Conservation (phyloP, 2,797 vertebrate species). For the Cirrhinus mrigala region DNA sequence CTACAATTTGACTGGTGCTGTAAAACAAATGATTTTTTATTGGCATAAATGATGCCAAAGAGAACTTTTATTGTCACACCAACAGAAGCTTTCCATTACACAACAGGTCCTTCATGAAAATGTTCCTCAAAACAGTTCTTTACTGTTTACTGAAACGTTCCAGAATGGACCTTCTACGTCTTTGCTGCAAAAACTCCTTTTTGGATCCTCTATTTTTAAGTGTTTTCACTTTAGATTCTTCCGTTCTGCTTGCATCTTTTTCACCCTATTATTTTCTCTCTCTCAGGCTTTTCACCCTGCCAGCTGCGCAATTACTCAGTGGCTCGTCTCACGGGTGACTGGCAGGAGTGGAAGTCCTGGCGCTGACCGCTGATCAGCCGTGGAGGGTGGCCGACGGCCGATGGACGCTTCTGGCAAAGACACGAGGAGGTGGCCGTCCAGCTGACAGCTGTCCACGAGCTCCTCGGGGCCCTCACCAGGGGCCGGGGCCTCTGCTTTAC, state of each 20-base stretch:
- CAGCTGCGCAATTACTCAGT: conserved; percentile 79
- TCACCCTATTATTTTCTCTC: conserved; percentile 6
- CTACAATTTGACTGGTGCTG: too few relatives aligned
- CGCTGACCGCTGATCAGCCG: conserved; percentile 60
- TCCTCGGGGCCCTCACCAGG: background rate
- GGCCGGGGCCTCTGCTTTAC: conserved; percentile 14
- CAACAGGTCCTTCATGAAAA: background rate
- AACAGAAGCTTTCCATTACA: background rate
- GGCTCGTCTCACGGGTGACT: conserved; percentile 78
- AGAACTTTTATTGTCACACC: background rate
- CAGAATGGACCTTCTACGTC: background rate
- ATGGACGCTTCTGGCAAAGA: conserved; percentile 46
- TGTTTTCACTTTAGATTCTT: background rate
- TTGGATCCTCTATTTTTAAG: background rate
- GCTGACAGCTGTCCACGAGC: conserved; percentile 75
- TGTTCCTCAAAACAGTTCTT: background rate
- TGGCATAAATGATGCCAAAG: background rate
- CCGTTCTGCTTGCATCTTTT: conserved; percentile 7
- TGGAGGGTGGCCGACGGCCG: conserved; percentile 7
- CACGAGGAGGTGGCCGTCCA: conserved; percentile 67
- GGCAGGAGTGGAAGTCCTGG: conserved; percentile 61
- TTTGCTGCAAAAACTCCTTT: background rate
- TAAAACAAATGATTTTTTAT: too few relatives aligned
- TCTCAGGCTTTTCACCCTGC: conserved; percentile 66
- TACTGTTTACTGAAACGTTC: background rate